Conservation (phyloP, 2,797 vertebrate genomes). For the Enteromius radiatus region DNA sequence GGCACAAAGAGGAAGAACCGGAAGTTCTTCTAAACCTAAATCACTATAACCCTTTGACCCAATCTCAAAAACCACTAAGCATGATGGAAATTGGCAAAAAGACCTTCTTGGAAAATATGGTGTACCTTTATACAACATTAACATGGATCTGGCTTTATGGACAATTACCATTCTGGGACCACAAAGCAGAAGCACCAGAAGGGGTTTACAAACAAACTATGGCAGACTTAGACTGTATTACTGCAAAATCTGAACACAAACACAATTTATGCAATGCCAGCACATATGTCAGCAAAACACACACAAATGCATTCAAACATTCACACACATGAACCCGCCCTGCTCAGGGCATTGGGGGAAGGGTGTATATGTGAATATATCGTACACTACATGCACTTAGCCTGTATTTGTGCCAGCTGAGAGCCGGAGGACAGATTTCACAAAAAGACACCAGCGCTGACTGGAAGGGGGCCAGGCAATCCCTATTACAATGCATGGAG, state of each 20-base stretch:
- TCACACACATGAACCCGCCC: slow-evolving; percentile 32
- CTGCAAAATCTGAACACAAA: slow-evolving; percentile 49
- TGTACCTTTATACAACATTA: neutral
- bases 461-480: slow-evolving; percentile 43
- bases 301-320: slow-evolving; percentile 16
- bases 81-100: slow-evolving; percentile 63
- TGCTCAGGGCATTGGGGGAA: slow-evolving; percentile 43
- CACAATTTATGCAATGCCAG: slow-evolving; percentile 41
- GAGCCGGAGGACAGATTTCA: slow-evolving; percentile 51
- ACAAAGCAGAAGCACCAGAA: slow-evolving; percentile 37
- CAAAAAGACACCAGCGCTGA: slow-evolving; percentile 48
- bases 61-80: slow-evolving; percentile 41
- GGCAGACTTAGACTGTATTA: slow-evolving; percentile 42
- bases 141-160: neutral
- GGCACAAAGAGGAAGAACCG: neutral
- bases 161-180: slow-evolving; percentile 14
- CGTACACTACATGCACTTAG: slow-evolving; percentile 52
- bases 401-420: slow-evolving; percentile 60
- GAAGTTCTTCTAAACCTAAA: neutral
- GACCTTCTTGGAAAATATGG: slow-evolving; percentile 11
- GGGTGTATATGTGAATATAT: slow-evolving; percentile 36
- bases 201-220: slow-evolving; percentile 42
- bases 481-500: neutral
- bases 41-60: slow-evolving; percentile 36
- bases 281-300: slow-evolving; percentile 31